Conservation (phyloP, 2,888 invertebrate genomes). For the Chrysina gloriosa region DNA sequence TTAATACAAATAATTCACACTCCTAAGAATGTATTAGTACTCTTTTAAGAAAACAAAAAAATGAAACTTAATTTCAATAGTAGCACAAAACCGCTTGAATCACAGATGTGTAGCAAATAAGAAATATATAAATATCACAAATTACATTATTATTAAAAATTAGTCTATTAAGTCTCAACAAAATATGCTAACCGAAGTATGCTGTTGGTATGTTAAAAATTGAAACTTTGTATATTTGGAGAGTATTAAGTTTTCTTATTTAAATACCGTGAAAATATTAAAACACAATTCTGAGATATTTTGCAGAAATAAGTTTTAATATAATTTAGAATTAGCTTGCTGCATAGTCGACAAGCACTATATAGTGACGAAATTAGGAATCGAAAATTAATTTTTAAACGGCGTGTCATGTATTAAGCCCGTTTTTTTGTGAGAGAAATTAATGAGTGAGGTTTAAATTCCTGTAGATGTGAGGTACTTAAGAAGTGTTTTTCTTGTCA, state of each 20-base stretch:
- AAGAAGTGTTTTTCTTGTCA: too few relatives aligned
- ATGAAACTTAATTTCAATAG: background rate
- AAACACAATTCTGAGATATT: background rate
- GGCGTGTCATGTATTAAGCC: too few relatives aligned
- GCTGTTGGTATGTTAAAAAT: too few relatives aligned
- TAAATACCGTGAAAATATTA: too few relatives aligned
- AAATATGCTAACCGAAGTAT: background rate
- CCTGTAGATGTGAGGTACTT: too few relatives aligned
- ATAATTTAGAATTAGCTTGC: constrained; percentile 9
- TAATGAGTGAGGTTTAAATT: too few relatives aligned
- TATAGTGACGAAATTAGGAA: background rate
- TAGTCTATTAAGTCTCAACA: background rate
- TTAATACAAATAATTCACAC: too few relatives aligned
- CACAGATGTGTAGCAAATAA: constrained; percentile 20
- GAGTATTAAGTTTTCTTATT: too few relatives aligned
- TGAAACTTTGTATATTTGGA: too few relatives aligned
- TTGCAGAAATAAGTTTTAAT: background rate
- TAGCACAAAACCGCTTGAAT: constrained; percentile 7
- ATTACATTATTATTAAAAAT: constrained; percentile 14
- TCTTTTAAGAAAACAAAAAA: background rate
- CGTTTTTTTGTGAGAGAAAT: too few relatives aligned
- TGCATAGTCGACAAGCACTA: background rate
- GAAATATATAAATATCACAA: constrained; percentile 25
- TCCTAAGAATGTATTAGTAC: too few relatives aligned
- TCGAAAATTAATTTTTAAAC: background rate